These are phyloP conservation scores for Stictocephala bisonia DNA, from an alignment of 2,888 invertebrate genomes.

Conservation along the genomic window DNA sequence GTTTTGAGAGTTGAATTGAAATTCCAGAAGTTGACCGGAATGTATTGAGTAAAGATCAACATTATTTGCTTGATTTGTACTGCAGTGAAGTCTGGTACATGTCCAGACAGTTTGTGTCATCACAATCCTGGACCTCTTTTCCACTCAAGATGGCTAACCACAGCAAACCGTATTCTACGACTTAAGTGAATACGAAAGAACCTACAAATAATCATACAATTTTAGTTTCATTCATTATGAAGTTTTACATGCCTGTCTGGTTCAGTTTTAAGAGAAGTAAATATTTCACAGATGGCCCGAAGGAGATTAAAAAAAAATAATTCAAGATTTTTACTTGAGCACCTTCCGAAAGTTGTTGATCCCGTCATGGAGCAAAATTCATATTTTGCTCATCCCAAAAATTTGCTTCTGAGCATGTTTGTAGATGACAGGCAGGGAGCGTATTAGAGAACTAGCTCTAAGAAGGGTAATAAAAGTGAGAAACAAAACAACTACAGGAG, in stretches of 20 bases:
- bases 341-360: constrained; percentile 53
- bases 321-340: constrained; percentile 44
- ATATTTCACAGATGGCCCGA: constrained; percentile 48
- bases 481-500: neutral
- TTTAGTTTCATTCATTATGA: constrained; percentile 47
- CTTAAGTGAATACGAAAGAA: neutral
- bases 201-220: constrained; percentile 54
- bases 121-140: constrained; percentile 25
- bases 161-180: constrained; percentile 39
- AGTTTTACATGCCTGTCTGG: constrained; percentile 53
- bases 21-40: constrained; percentile 25
- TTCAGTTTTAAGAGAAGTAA: constrained; percentile 51
- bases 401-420: constrained; percentile 44
- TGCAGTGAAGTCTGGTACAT: neutral
- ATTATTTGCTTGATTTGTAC: constrained; percentile 31
- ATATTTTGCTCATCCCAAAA: constrained; percentile 52
- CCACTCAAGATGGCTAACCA: constrained; percentile 43
- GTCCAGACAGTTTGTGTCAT: constrained; percentile 7
- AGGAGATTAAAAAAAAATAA: constrained; percentile 47
- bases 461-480: constrained; percentile 5
- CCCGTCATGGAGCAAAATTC: constrained; percentile 54
- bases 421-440: constrained; percentile 25
- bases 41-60: constrained; percentile 31
- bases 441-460: neutral
- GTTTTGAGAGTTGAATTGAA: neutral